These are phyloP conservation scores for Molorchus minor DNA, from an alignment of 2,888 invertebrate species.

Conservation along the genomic window DNA sequence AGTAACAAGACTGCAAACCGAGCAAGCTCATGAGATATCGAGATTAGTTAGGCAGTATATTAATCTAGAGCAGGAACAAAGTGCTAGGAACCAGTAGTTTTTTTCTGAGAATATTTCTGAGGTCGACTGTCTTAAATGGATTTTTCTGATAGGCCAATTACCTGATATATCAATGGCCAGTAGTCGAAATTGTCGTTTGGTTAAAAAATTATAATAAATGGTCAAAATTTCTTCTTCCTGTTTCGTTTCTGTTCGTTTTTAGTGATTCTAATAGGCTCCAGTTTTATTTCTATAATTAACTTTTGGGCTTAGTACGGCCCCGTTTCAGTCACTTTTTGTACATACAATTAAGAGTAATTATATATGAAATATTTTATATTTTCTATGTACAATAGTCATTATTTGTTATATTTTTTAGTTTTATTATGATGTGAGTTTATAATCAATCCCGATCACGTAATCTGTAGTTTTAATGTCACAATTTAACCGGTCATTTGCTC, in stretches of 20 bases:
- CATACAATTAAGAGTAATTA: slow-evolving; percentile 18
- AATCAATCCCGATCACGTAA: background rate
- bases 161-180: slow-evolving; percentile 11
- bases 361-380: slow-evolving; percentile 21
- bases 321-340: background rate
- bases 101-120: slow-evolving; percentile 1
- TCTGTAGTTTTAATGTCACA: no score
- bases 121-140: no score
- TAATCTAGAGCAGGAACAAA: slow-evolving; percentile 79
- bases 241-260: no score
- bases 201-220: no score
- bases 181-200: no score
- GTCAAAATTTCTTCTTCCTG: no score
- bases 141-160: no score
- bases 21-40: slow-evolving; percentile 97
- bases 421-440: slow-evolving; percentile 11
- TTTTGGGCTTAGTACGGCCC: background rate
- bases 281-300: no score
- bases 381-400: slow-evolving; percentile 26
- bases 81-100: slow-evolving; percentile 45
- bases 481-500: background rate
- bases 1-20: slow-evolving; percentile 94
- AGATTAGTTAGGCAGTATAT: slow-evolving; percentile 97
- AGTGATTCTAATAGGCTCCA: no score
- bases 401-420: slow-evolving; percentile 21